Conservation (phyloP, 37 sponge, comb jelly and placozoan genomes). For the Chondrosia reniformis region DNA sequence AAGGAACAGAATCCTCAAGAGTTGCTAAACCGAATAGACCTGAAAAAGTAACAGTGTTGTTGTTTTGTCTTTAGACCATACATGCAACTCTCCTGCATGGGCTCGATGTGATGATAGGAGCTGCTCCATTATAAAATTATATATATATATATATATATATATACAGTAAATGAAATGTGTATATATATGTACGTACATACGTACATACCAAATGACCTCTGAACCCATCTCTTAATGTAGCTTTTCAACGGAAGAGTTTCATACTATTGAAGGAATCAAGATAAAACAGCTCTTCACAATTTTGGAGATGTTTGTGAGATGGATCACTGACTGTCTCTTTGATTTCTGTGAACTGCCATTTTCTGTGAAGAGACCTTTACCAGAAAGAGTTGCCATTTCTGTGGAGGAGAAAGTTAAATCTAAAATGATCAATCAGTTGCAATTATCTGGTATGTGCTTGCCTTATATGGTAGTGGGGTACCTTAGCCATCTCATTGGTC, state of each 20-base stretch:
- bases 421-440: too few species aligned
- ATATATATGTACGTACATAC: too few species aligned
- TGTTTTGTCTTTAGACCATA: too few species aligned
- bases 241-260: constrained; percentile 40
- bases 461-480: constrained; percentile 5
- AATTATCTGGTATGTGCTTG: too few species aligned
- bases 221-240: constrained; percentile 3
- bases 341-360: constrained; percentile 60
- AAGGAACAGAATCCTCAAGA: not conserved
- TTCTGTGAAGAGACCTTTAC: constrained; percentile 55
- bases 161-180: too few species aligned
- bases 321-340: constrained; percentile 69
- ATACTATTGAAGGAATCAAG: constrained; percentile 28
- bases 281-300: constrained; percentile 34
- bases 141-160: too few species aligned
- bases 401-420: too few species aligned
- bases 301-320: constrained; percentile 50
- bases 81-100: too few species aligned
- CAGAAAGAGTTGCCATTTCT: not conserved
- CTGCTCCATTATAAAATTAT: too few species aligned
- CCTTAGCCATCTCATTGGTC: not conserved
- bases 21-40: not conserved
- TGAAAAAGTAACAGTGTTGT: not conserved
- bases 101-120: too few species aligned
- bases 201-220: too few species aligned